These are phyloP conservation scores for Trichosurus vulpecula DNA, from an alignment of 2,797 vertebrate genomes.

Conservation along the genomic window DNA sequence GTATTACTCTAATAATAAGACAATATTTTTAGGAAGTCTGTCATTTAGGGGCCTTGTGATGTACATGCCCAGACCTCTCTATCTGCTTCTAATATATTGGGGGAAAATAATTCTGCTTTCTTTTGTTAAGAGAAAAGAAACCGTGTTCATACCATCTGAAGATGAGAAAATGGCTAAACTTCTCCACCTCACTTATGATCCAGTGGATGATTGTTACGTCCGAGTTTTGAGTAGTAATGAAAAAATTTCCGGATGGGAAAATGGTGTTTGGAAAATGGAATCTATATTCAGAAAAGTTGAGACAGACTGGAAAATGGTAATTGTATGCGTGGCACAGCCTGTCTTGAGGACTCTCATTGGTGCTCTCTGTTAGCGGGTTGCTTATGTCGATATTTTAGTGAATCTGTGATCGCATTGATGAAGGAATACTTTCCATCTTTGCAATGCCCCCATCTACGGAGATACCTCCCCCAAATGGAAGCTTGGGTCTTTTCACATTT, in stretches of 20 bases:
- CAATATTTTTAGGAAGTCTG: not conserved
- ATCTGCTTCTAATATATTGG: slow-evolving; percentile 6
- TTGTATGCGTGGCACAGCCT: not conserved
- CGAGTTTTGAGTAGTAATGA: slow-evolving; percentile 88
- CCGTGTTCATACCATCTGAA: slow-evolving; percentile 90
- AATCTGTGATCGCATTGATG: too few species aligned
- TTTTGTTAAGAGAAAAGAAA: slow-evolving; percentile 84
- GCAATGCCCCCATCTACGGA: too few species aligned
- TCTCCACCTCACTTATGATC: slow-evolving; percentile 91
- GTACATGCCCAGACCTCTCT: not conserved
- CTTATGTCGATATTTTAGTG: not conserved
- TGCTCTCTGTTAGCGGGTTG: not conserved
- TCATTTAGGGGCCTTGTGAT: not conserved
- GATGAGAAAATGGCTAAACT: slow-evolving; percentile 88
- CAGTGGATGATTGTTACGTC: slow-evolving; percentile 90
- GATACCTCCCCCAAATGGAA: too few species aligned
- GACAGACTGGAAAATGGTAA: slow-evolving; percentile 96
- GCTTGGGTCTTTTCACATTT: too few species aligned
- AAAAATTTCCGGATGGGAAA: slow-evolving; percentile 89
- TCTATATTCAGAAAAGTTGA: slow-evolving; percentile 94
- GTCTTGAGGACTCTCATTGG: not conserved
- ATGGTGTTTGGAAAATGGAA: slow-evolving; percentile 90
- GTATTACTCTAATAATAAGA: not conserved
- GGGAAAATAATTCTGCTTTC: slow-evolving; percentile 68
- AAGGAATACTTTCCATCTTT: too few species aligned